Evolutionary conservation across 1,140 invertebrate genomes (phyloP), one percentile per base, ranked within the genome.

Genomic region (Leptinotarsa defecta): DNA sequence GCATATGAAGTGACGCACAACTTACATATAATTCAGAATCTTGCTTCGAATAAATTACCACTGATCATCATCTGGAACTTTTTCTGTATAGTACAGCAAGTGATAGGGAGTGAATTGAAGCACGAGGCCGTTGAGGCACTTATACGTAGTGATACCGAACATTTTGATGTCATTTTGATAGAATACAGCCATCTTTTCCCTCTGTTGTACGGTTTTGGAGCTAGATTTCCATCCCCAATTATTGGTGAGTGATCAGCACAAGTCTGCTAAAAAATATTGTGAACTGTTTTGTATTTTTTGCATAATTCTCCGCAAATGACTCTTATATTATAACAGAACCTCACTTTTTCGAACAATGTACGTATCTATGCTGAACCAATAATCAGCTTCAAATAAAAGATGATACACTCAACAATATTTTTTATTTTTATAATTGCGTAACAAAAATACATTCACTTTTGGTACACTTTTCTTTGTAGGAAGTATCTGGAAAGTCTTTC

Each of bases 1-100:
- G 0, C 0, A 17, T 17, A 19, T 19, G 13, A 57, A 57, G 4
- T 15, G 13, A 1, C n/a, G 52, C 84, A 1, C 77, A 19, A 57
- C n/a, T 19, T 0, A 5, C 15, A 19, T 15, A 5, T 57, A 3
- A 57, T 57, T 19, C 15, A 19, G n/a, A 57, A 6, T 3, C 15
- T 57, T 57, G 2, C 52, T 57, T 57, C 52, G 52, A 19, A 57
- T 1, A n/a, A 57, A 13, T 57, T 8, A 17, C 4, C 17, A 8
- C 6, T 57, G 52, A 57, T 13, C 4, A 4, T 4, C 13, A 57
- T 19, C n/a, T 57, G 15, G 17, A 57, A 57, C 6, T 17, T 57
- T 19, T 57, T 57, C 13, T 0, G 3, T 57, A n/a, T 57, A 17
- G n/a, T 57, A 0, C 52, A 57, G n/a, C 52, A 19, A 17, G 88